These are phyloP conservation scores for Vulpes lagopus DNA, from an alignment of 2,113 vertebrate genomes.

Conservation along the genomic window DNA sequence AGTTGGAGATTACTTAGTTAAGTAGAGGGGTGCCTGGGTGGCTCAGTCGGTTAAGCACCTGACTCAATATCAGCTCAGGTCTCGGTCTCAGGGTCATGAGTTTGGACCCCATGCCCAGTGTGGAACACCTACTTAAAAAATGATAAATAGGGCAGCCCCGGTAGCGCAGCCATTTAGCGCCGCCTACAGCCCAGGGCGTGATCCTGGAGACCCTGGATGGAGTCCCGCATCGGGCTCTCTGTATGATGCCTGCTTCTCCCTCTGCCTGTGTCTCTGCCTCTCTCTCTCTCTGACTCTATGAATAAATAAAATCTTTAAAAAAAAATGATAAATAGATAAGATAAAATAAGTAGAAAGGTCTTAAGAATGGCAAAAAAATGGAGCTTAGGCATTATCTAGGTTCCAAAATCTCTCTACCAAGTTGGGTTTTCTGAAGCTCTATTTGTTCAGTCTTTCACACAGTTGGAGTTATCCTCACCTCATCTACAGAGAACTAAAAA, in stretches of 20 bases:
- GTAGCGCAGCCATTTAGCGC: too few species aligned
- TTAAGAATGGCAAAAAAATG: not conserved
- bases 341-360: not conserved
- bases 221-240: too few species aligned
- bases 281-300: too few species aligned
- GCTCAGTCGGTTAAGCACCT: too few species aligned
- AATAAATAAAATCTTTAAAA: not conserved
- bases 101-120: not conserved
- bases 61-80: not conserved
- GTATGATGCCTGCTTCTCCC: too few species aligned
- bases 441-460: not conserved
- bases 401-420: not conserved
- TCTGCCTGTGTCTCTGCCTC: too few species aligned
- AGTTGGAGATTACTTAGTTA: too few species aligned
- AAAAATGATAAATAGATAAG: not conserved
- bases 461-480: not conserved
- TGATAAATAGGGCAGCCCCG: not conserved
- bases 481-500: not conserved
- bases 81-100: not conserved
- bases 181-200: too few species aligned
- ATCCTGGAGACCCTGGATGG: too few species aligned
- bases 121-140: not conserved
- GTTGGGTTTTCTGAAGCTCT: not conserved
- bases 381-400: not conserved
- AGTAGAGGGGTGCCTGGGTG: too few species aligned